Evolutionary conservation across 2,797 vertebrate genomes (phyloP), one percentile per base, ranked within the genome.

Genomic region (Loris lydekkerianus): DNA sequence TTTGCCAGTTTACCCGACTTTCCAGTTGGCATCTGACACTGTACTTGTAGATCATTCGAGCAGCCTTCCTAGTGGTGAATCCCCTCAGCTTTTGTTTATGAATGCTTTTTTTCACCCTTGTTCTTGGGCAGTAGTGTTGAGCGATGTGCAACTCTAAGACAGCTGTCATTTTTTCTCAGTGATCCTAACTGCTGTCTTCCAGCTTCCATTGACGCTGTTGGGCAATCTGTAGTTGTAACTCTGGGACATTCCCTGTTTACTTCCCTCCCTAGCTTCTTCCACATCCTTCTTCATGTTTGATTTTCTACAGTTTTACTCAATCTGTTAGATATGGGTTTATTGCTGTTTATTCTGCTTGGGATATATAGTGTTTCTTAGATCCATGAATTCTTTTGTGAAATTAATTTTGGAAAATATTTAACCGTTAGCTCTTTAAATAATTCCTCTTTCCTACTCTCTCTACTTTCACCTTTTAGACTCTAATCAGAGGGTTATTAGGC

Each of bases 281-380:
- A 10, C 20, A 20, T 27, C 65, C 40, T 72, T 58, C 27, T 77
- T 84, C 10, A 37, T 34, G 58, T 75, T 40, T 40, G 58, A 49
- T n/a, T 60, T 40, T 65, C 21, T 10, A 0, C 0, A 4, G 53
- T 46, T 69, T 37, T 27, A 34, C 31, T 37, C 43, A 1, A 9
- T 27, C 29, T 72, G 29, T 56, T 7, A 29, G 0, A 0, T 18
- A 43, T n/a, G 46, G 18, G 6, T 37, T 81, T 40, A 7, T 5
- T 37, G 53, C 17, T 23, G 0, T 70, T 63, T 53, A 29, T 58
- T 77, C 88, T n/a, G 77, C 72, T 49, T 21, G 14, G 58, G 37
- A 65, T 8, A 27, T 43, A 21, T 29, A 18, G 56, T 14, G 5
- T 73, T 49, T 65, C 56, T 65, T 43, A 75, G 27, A 40, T 58